Evolutionary conservation across 2,113 vertebrate genomes (phyloP), one percentile per base, ranked within the genome.

Genomic region (Carassius auratus): DNA sequence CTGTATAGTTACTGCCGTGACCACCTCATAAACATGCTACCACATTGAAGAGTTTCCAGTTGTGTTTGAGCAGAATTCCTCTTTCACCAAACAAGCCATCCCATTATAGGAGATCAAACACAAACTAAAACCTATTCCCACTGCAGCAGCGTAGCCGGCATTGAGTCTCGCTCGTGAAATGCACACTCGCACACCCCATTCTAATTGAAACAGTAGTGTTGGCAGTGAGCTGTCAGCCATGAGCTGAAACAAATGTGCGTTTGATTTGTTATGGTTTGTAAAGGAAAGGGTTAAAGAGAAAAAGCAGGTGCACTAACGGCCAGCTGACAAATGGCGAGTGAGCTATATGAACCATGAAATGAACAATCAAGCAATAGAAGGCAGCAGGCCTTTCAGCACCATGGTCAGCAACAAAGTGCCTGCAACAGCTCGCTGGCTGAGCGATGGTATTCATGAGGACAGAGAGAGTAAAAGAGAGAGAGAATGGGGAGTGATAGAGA

Each of bases 311-410:
- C 89, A 92, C 94, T 94, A 95, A 95, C 93, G 91, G 94, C 92
- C 91, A 86, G 92, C 93, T 94, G 94, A 95, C 94, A 95, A 95
- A 95, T 94, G 92, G 93, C 93, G 93, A 94, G 93, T 92, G 84
- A 91, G 90, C 90, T 95, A 94, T 95, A 95, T 95, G 94, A 94
- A 95, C 93, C 95, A 94, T 95, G 94, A 95, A 95, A 95, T 95
- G 93, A 95, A 95, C 94, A 95, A 92, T 93, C 92, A 92, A 88
- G 93, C 93, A 93, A 95, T 93, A 93, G 94, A 94, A 94, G 90
- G 94, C 92, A 93, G 93, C 89, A 92, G 93, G 92, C 90, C 86
- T 94, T 93, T 94, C 94, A 93, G 94, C 92, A 92, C 93, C 92
- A 92, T 92, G 95, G 95, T 94, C 95, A 95, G 94, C 95, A 94